These are phyloP conservation scores for Mesaphorura yosii DNA, from an alignment of 1,140 invertebrate genomes.

Conservation along the genomic window DNA sequence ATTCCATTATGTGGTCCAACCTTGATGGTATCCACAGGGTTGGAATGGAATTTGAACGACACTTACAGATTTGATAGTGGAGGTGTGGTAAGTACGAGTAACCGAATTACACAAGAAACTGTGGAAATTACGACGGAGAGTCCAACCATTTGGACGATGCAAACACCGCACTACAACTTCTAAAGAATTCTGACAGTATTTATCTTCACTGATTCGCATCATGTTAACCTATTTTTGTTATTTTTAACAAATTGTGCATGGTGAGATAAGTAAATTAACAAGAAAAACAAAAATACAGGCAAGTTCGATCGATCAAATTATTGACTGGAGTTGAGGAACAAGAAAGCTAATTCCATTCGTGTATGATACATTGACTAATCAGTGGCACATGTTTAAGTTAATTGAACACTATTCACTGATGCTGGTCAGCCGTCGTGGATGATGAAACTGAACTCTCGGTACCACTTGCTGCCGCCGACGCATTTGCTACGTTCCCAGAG, in stretches of 20 bases:
- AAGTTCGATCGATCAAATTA: too few species aligned
- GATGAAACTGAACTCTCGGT: neutral
- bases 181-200: neutral
- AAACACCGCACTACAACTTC: neutral
- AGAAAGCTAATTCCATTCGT: too few species aligned
- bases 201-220: neutral
- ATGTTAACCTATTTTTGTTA: neutral
- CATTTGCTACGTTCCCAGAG: neutral
- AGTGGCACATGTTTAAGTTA: neutral
- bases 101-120: neutral
- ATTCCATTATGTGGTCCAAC: conserved; percentile 3
- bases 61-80: neutral
- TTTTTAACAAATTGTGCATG: too few species aligned
- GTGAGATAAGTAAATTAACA: too few species aligned
- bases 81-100: conserved; percentile 1
- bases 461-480: neutral
- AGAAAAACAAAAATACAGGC: too few species aligned
- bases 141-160: conserved; percentile 1
- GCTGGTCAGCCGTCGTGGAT: neutral
- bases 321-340: too few species aligned
- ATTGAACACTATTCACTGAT: neutral
- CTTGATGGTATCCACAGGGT: neutral
- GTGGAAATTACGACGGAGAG: neutral
- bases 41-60: conserved; percentile 2
- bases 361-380: too few species aligned